phyloP scores from a whole-genome alignment of 2,797 vertebrate genomes.

The Macropus fuliginosus region DNA sequence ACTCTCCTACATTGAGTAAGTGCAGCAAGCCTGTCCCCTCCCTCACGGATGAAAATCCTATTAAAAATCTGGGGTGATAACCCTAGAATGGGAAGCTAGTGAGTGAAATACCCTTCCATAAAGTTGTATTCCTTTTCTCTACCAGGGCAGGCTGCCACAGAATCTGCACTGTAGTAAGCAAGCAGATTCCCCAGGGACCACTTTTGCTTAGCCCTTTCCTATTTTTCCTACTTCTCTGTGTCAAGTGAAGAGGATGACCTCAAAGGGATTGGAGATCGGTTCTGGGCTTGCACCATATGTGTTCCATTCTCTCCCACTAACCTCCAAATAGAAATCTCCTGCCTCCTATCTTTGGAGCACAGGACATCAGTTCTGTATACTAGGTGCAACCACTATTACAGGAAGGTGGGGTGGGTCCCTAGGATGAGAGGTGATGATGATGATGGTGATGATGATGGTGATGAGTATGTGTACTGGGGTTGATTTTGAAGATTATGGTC shows the following conservation, averaged over 20 bases:
- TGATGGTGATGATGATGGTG: neutral
- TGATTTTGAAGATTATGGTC: conserved; percentile 29
- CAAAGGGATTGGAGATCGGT: neutral
- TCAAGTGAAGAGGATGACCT: conserved; percentile 26
- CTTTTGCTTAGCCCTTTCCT: conserved; percentile 31
- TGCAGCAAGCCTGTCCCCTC: neutral
- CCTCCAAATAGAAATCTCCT: neutral
- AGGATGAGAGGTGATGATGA: neutral
- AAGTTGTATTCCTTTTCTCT: conserved; percentile 37
- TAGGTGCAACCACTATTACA: neutral
- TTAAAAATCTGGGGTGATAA: neutral
- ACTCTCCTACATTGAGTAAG: neutral
- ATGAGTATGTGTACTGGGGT: neutral
- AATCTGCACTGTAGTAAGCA: conserved; percentile 59
- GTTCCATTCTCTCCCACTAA: neutral
- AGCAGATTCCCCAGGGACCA: conserved; percentile 72
- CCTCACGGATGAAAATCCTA: neutral
- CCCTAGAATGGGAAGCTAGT: neutral
- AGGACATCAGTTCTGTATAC: neutral
- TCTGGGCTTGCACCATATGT: conserved; percentile 1
- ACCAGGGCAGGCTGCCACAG: conserved; percentile 33
- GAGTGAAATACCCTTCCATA: neutral
- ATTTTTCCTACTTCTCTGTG: neutral
- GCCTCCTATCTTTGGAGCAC: fast-evolving
- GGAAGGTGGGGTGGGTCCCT: neutral